These are phyloP conservation scores for Theretra japonica DNA, from an alignment of 2,888 invertebrate genomes.

Conservation along the genomic window DNA sequence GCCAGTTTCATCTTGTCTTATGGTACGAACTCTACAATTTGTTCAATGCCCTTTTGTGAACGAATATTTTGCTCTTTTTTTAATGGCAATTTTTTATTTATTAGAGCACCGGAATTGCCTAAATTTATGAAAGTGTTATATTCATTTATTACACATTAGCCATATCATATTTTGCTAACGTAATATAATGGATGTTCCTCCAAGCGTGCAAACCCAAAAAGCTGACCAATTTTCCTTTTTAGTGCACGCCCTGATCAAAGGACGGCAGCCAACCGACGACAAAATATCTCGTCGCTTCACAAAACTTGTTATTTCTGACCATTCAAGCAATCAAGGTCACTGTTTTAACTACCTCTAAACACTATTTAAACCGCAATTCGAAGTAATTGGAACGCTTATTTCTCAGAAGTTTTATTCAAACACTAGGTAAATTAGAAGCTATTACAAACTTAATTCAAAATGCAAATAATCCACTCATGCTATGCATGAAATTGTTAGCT, in stretches of 20 bases:
- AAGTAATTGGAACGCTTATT: not conserved
- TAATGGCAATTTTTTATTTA: too few species aligned
- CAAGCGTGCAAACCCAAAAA: conserved; percentile 61
- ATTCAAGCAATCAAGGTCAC: conserved; percentile 31
- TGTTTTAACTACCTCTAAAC: conserved; percentile 7
- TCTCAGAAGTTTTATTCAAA: not conserved
- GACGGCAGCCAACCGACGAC: conserved; percentile 60
- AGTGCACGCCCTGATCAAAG: conserved; percentile 76
- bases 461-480: conserved; percentile 49
- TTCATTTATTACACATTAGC: not conserved
- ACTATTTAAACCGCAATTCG: not conserved
- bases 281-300: conserved; percentile 64
- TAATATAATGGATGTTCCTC: conserved; percentile 49
- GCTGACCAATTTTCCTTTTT: conserved; percentile 76
- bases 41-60: too few species aligned
- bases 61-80: too few species aligned
- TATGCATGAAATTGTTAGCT: conserved; percentile 50
- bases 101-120: not conserved
- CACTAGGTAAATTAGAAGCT: not conserved
- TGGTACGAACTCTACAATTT: too few species aligned
- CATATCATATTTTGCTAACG: conserved; percentile 27
- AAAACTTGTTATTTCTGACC: conserved; percentile 63
- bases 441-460: conserved; percentile 37
- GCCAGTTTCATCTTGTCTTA: too few species aligned
- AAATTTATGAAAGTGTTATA: not conserved